These are phyloP conservation scores for Scylla paramamosain DNA, from an alignment of 1,140 invertebrate species.

Conservation along the genomic window DNA sequence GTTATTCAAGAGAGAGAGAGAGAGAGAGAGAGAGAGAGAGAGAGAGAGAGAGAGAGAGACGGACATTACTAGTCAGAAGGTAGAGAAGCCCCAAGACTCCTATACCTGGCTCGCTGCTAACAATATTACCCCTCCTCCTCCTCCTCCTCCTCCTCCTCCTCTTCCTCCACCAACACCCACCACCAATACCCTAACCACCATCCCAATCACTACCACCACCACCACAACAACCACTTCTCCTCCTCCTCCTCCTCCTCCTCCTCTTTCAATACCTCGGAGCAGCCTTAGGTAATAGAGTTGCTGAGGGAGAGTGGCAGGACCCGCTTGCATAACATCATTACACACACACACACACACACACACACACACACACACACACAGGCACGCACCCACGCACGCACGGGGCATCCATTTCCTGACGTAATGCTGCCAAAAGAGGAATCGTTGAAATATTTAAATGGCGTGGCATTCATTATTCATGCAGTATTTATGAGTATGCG, in stretches of 20 bases:
- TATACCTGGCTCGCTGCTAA: not conserved
- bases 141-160: conserved; percentile 1
- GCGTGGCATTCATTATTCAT: too few relatives aligned
- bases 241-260: conserved; percentile 8
- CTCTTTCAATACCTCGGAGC: not conserved
- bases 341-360: conserved; percentile 28
- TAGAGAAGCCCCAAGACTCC: not conserved
- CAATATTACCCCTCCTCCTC: not conserved
- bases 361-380: conserved; percentile 41
- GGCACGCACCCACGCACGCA: not conserved
- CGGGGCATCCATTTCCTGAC: not conserved
- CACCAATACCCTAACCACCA: not conserved
- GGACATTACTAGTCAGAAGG: not conserved
- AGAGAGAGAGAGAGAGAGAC: not conserved
- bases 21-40: not conserved
- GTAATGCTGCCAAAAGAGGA: not conserved
- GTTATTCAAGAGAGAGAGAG: not conserved
- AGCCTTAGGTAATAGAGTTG: not conserved
- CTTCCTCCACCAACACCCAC: not conserved
- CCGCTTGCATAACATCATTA: not conserved
- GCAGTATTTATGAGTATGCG: too few relatives aligned
- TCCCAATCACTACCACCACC: not conserved
- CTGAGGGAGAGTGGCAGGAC: not conserved
- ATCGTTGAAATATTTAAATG: not conserved
- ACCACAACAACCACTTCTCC: not conserved